Percentiles rank a stretch among this genome's conserved stretches.
Evolutionary conservation across 2,113 vertebrate species (phyloP).

Genomic region (Corythaeola cristata): DNA sequence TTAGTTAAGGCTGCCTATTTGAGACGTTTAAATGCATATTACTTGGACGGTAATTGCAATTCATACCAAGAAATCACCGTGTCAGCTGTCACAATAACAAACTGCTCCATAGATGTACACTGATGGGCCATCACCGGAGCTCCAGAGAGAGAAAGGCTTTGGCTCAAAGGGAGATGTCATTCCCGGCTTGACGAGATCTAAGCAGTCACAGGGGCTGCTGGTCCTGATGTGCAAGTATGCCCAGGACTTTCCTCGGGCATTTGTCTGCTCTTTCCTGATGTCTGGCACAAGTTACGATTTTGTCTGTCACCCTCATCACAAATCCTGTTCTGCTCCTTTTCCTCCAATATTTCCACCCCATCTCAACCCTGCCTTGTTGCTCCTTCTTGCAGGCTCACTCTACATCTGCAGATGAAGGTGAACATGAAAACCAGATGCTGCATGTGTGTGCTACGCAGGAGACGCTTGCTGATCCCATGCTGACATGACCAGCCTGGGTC

Average conservation of each 20-base stretch:
- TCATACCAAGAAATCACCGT: background rate
- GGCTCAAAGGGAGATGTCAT: constrained; percentile 14
- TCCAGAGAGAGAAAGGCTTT: background rate
- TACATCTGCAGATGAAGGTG: background rate
- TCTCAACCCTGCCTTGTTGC: background rate
- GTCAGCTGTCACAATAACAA: constrained; percentile 51
- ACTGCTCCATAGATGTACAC: background rate
- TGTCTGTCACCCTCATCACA: background rate
- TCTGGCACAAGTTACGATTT: background rate
- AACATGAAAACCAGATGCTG: background rate
- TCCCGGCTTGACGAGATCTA: background rate
- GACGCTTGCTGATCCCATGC: background rate
- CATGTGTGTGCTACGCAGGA: background rate
- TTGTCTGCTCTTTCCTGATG: background rate
- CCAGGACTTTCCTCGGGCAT: background rate
- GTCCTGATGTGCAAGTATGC: background rate
- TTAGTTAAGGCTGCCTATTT: background rate
- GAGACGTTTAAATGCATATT: background rate
- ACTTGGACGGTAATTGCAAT: background rate
- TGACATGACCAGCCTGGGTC: background rate
- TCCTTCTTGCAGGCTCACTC: background rate
- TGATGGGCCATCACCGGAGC: background rate
- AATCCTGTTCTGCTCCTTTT: background rate
- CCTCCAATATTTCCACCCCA: background rate
- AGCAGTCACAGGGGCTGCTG: background rate